Conservation (phyloP, 2,113 vertebrate species). For the Urocitellus parryii region DNA sequence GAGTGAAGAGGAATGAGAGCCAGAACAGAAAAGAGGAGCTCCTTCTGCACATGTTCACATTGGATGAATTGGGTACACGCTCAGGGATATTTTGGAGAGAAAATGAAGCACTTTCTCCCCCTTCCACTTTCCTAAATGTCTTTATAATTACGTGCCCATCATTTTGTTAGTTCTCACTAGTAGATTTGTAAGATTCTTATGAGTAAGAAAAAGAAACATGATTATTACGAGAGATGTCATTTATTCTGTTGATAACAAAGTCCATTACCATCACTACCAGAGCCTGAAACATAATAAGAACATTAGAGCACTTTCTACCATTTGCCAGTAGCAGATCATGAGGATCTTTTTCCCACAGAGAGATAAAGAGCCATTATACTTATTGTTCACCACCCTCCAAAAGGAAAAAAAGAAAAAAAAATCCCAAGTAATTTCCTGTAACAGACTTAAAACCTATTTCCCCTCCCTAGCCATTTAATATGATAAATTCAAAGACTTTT, state of each 20-base stretch:
- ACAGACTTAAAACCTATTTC: conserved; percentile 62
- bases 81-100: neutral
- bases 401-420: conserved; percentile 34
- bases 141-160: neutral
- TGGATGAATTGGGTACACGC: neutral
- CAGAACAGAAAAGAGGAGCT: neutral
- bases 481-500: conserved; percentile 75
- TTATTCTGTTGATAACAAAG: conserved; percentile 30
- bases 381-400: conserved; percentile 18
- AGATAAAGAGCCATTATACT: conserved; percentile 38
- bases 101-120: neutral
- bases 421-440: conserved; percentile 54
- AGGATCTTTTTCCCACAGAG: conserved; percentile 34
- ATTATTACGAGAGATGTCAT: conserved; percentile 58
- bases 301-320: conserved; percentile 11
- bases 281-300: conserved; percentile 32
- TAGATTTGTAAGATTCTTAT: conserved; percentile 42
- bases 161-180: conserved; percentile 31
- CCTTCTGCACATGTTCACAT: neutral
- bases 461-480: conserved; percentile 52
- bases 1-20: neutral
- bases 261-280: conserved; percentile 35
- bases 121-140: neutral
- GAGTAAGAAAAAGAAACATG: conserved; percentile 28
- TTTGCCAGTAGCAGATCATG: neutral